phyloP scores from a whole-genome alignment of 1,140 invertebrate species.

The Pollicipes pollicipes region DNA sequence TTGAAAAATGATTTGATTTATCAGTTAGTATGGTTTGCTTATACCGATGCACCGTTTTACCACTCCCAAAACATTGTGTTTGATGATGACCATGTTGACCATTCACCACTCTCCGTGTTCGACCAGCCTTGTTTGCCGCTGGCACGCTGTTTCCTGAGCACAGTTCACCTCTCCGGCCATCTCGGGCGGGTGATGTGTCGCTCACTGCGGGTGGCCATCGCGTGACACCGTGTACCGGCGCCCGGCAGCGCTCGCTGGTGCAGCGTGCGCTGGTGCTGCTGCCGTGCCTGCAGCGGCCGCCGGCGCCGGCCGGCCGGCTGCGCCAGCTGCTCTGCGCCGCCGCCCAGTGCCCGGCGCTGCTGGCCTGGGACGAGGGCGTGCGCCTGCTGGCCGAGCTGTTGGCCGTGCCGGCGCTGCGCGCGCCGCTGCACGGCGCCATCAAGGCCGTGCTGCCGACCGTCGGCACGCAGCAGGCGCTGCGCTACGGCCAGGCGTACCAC shows the following conservation, averaged over 20 bases:
- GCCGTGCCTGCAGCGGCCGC: not conserved
- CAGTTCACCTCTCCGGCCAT: no score
- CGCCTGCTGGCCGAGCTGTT: slow-evolving; percentile 10
- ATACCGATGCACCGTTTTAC: no score
- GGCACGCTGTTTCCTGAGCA: no score
- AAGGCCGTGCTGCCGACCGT: slow-evolving; percentile 13
- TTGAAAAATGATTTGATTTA: no score
- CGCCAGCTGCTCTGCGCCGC: not conserved
- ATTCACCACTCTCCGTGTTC: no score
- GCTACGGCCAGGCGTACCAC: slow-evolving; percentile 14
- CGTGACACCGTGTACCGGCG: no score
- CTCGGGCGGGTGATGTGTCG: no score
- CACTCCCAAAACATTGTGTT: no score
- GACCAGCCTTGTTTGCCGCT: no score
- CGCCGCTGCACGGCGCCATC: slow-evolving; percentile 10
- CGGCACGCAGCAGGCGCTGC: slow-evolving; percentile 11
- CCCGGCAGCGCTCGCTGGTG: not conserved
- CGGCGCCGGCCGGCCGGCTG: not conserved
- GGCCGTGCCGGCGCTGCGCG: not conserved
- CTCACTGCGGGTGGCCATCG: no score
- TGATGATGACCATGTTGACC: no score
- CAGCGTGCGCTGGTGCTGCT: not conserved
- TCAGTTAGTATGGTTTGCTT: no score
- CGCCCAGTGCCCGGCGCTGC: not conserved
- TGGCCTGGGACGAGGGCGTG: slow-evolving; percentile 12